Base-by-base conservation (phyloP, 2,113 vertebrate species). In the Sphaerodactylus townsendi region DNA sequence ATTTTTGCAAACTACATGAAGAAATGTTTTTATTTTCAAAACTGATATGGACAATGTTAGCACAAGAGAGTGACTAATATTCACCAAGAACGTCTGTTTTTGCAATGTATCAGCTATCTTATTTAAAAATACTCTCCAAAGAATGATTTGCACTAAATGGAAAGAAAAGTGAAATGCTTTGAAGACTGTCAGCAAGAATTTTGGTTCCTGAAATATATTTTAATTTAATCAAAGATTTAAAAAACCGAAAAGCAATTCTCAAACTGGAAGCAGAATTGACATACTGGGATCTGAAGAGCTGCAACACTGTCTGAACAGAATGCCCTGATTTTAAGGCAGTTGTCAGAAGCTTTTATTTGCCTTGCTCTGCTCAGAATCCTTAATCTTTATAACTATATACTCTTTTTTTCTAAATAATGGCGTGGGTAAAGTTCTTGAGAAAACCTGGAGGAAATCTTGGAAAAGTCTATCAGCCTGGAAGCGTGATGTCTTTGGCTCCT, bases 381-480 rank as follows among this genome's bases (percentile, higher is more conserved):
- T 88, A 89, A 84, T 71, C 64, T 44, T 83, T 77, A 76, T 83
- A 88, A 85, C 62, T 15, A 50, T 80, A 39, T 75, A 83, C 41
- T n/a, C n/a, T 30, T 39, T 48, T 28, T 82, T 69, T 50, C 44
- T 84, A 88, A 93, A 95, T 95, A 95, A 99, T 99, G 99, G 98
- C 98, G 90, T 99, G 98, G 98, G 97, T 96, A 88, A 98, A 98
- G 94, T 98, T 99, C 90, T 96, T 99, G 93, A 97, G 96, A 90
- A 98, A 96, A 95, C 97, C 97, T 59, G 95, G 97, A 73, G 95
- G 98, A 91, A 98, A 98, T 89, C 97, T 99, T 88, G 97, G 97
- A 91, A 99, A 97, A 93, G 96, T 96, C 19, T 99, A 99, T 92
- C 98, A 98, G 79, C 98, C 98, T 10, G 99, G 99, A 88, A 99